Conservation (phyloP, 2,113 vertebrate species). For the Dendrocopos noguchii region DNA sequence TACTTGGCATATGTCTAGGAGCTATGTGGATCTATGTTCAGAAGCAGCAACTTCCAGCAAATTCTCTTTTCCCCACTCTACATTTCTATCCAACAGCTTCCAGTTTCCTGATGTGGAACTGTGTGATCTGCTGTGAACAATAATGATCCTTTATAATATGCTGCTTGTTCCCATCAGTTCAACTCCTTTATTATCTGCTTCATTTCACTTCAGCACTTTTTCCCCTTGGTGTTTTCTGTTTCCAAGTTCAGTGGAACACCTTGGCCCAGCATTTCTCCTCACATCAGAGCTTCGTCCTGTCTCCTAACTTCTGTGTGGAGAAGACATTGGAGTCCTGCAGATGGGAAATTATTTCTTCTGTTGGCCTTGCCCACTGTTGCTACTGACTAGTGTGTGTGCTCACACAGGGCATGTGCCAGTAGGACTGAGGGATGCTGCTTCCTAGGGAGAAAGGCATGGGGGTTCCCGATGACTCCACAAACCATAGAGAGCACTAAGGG, state of each 20-base stretch:
- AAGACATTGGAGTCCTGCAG: neutral
- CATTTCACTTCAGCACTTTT: neutral
- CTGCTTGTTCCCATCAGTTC: neutral
- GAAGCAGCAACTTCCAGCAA: neutral
- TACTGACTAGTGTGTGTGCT: neutral
- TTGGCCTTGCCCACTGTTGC: neutral
- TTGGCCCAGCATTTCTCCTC: neutral
- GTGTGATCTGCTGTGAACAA: neutral
- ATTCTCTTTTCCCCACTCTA: neutral
- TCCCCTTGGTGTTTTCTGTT: neutral
- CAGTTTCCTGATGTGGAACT: neutral
- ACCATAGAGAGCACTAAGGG: neutral
- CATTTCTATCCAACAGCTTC: neutral
- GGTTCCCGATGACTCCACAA: neutral
- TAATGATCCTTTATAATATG: neutral
- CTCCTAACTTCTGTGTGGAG: neutral
- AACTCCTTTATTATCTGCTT: neutral
- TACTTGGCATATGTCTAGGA: neutral
- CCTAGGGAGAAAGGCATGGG: neutral
- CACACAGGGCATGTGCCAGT: neutral
- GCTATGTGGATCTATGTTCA: neutral
- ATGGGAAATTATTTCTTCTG: neutral
- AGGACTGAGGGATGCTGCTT: neutral
- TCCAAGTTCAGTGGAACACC: neutral
- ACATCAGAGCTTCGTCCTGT: accelerated